phyloP scores from a whole-genome alignment of 2,113 vertebrate genomes.

The Paedocypris sp. region DNA sequence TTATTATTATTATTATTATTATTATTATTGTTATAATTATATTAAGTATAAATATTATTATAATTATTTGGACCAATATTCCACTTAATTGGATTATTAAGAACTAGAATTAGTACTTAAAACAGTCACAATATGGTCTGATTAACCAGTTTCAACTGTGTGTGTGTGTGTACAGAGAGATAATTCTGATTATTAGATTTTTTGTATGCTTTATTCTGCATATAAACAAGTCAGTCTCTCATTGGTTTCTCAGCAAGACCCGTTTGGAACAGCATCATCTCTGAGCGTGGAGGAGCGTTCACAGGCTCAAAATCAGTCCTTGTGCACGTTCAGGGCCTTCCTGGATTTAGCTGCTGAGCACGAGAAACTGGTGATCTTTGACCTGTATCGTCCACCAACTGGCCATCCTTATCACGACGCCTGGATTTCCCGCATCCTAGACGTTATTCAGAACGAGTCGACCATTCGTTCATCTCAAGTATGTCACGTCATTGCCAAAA shows the following conservation, averaged over 20 bases:
- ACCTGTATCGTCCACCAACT: slow-evolving; percentile 66
- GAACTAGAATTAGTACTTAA: too few relatives aligned
- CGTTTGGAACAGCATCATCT: slow-evolving; percentile 56
- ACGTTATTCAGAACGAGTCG: slow-evolving; percentile 55
- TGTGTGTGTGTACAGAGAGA: too few relatives aligned
- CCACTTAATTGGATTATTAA: too few relatives aligned
- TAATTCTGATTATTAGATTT: too few relatives aligned
- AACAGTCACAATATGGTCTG: too few relatives aligned
- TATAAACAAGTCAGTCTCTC: too few relatives aligned
- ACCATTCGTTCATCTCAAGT: slow-evolving; percentile 70
- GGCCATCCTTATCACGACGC: slow-evolving; percentile 64
- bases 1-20: too few relatives aligned
- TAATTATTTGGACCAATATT: too few relatives aligned
- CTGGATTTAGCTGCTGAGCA: slow-evolving; percentile 61
- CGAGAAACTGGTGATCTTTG: slow-evolving; percentile 68
- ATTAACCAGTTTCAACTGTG: too few relatives aligned
- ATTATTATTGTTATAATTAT: too few relatives aligned
- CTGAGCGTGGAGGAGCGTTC: slow-evolving; percentile 52
- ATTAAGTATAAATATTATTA: too few relatives aligned
- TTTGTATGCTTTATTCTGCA: too few relatives aligned
- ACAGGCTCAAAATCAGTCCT: slow-evolving; percentile 62
- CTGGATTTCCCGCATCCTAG: slow-evolving; percentile 61
- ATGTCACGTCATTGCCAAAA: not conserved
- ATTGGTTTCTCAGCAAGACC: slow-evolving; percentile 56
- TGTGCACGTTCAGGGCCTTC: slow-evolving; percentile 66